phyloP scores from a whole-genome alignment of 2,888 invertebrate species.

The Mylabris sibirica region DNA sequence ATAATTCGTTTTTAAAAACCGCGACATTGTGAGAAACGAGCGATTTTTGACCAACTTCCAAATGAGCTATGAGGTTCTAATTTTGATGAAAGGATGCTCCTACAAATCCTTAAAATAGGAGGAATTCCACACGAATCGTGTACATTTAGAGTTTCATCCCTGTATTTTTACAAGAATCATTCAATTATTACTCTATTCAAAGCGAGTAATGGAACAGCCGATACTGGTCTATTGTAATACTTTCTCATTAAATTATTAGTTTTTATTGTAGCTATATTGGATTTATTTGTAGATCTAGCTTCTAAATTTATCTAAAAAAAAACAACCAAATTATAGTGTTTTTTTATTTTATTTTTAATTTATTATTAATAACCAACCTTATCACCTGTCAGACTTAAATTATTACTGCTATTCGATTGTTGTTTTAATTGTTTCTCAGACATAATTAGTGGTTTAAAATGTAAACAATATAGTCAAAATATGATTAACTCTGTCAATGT shows the following conservation, averaged over 20 bases:
- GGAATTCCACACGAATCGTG: no score
- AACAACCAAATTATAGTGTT: conserved; percentile 17
- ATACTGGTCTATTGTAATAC: conserved; percentile 50
- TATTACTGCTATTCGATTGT: conserved; percentile 28
- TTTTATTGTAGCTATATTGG: conserved; percentile 50
- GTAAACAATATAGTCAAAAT: not conserved
- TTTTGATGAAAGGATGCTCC: no score
- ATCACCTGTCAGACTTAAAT: conserved; percentile 44
- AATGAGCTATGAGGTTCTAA: no score
- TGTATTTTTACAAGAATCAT: conserved; percentile 11
- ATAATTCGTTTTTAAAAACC: no score
- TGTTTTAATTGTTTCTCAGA: conserved; percentile 29
- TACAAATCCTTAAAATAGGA: no score
- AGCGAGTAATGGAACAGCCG: conserved; percentile 51
- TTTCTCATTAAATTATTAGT: conserved; percentile 45
- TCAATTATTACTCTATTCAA: conserved; percentile 37
- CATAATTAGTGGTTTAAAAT: conserved; percentile 14
- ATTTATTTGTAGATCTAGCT: conserved; percentile 44
- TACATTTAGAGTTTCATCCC: no score
- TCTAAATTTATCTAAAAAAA: conserved; percentile 53
- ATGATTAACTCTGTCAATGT: not conserved
- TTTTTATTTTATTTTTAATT: conserved; percentile 13
- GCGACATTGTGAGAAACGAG: no score
- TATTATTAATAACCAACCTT: conserved; percentile 37
- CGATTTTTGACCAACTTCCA: no score